Evolutionary conservation across 2,797 vertebrate species (phyloP).

Genomic region (Tapera naevia): DNA sequence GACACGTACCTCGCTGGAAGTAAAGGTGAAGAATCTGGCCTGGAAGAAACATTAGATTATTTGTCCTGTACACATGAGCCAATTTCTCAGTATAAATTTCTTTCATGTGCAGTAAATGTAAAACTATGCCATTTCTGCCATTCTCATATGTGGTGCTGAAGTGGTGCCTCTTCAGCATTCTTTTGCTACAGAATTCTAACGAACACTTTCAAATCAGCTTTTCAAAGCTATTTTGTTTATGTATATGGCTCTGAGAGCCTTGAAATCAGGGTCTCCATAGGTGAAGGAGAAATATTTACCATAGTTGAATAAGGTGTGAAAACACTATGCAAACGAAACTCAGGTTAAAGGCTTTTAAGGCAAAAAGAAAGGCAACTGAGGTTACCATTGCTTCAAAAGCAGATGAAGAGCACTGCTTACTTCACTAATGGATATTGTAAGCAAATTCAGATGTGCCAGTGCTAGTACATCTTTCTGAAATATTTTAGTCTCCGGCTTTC

Average conservation of each 20-base stretch:
- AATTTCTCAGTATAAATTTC: neutral
- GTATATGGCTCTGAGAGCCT: neutral
- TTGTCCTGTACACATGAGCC: neutral
- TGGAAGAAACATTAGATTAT: neutral
- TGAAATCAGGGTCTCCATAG: neutral
- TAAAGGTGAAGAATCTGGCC: neutral
- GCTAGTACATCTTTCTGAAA: neutral
- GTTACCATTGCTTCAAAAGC: neutral
- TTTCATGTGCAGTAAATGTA: neutral
- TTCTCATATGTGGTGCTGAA: fast-evolving
- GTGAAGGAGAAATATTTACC: neutral
- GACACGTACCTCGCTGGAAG: neutral
- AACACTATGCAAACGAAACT: neutral
- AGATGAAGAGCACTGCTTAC: neutral
- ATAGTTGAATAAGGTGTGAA: neutral
- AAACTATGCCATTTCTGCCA: neutral
- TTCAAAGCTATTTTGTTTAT: neutral
- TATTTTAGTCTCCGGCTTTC: neutral
- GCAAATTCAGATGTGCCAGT: neutral
- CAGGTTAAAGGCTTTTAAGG: neutral
- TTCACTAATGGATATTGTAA: neutral
- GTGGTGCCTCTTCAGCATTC: neutral
- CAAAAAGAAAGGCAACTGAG: neutral
- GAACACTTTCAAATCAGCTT: neutral
- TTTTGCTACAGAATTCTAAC: neutral